Conservation (phyloP, 2,888 invertebrate genomes). For the Macropis europaea region DNA sequence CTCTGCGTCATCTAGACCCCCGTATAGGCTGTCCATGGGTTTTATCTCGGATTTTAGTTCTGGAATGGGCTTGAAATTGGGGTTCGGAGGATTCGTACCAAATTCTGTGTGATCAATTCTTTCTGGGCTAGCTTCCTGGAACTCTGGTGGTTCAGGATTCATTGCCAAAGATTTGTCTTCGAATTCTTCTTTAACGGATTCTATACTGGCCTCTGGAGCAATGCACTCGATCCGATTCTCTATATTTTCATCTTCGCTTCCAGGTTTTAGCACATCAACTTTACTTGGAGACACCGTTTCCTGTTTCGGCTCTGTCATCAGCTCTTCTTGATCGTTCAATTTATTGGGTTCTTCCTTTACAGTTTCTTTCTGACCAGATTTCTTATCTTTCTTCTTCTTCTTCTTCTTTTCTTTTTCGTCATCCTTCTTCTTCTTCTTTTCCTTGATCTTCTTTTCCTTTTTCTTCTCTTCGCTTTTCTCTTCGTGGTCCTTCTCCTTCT, state of each 20-base stretch:
- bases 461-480: conserved; percentile 78
- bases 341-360: conserved; percentile 60
- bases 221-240: conserved; percentile 55
- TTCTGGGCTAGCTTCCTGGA: conserved; percentile 50
- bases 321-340: conserved; percentile 61
- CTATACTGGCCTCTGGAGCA: conserved; percentile 37
- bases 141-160: conserved; percentile 76
- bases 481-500: conserved; percentile 82
- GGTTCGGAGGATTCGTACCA: conserved; percentile 76
- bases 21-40: conserved; percentile 76
- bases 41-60: conserved; percentile 70
- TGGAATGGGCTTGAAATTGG: conserved; percentile 76
- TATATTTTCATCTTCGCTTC: conserved; percentile 39
- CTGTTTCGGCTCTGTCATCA: conserved; percentile 64
- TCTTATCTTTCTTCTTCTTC: conserved; percentile 77
- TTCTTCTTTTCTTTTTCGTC: conserved; percentile 83
- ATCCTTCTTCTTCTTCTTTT: conserved; percentile 80
- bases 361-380: conserved; percentile 72
- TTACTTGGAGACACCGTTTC: conserved; percentile 59
- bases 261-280: conserved; percentile 55
- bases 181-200: conserved; percentile 66
- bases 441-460: conserved; percentile 81
- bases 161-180: conserved; percentile 75
- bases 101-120: conserved; percentile 64
- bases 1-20: conserved; percentile 76